Conservation (phyloP, 2,113 vertebrate species). For the Odontophorus gujanensis region DNA sequence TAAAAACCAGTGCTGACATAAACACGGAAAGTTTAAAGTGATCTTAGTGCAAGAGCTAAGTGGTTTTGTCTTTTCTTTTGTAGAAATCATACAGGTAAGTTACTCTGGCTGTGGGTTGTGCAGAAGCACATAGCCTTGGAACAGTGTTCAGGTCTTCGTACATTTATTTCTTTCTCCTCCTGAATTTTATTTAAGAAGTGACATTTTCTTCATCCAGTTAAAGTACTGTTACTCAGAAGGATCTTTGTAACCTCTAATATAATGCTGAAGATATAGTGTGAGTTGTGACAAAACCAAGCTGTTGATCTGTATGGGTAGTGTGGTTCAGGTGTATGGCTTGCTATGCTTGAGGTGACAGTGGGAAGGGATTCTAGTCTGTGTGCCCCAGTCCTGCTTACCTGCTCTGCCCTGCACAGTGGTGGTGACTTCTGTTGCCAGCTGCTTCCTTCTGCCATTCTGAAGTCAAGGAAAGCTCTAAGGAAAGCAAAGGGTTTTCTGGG, state of each 20-base stretch:
- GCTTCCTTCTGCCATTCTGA: neutral
- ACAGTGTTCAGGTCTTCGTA: neutral
- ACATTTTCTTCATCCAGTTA: conserved; percentile 16
- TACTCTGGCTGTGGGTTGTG: neutral
- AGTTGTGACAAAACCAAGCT: conserved; percentile 16
- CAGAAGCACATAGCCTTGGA: neutral
- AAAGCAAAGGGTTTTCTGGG: neutral
- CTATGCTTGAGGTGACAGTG: neutral
- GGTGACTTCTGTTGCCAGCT: neutral
- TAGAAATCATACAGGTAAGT: neutral
- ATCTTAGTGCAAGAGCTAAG: neutral
- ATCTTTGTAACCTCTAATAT: conserved; percentile 24
- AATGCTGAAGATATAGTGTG: conserved; percentile 2
- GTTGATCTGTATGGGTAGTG: neutral
- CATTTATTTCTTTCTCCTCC: neutral
- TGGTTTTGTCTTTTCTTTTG: neutral
- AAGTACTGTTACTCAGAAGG: conserved; percentile 34
- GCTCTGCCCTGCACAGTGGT: neutral
- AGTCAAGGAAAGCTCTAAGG: neutral
- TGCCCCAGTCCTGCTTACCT: neutral
- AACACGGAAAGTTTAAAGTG: neutral
- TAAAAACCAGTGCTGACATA: neutral
- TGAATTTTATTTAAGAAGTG: conserved; percentile 12
- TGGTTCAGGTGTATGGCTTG: neutral
- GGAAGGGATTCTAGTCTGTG: neutral